phyloP scores from a whole-genome alignment of 2,113 vertebrate species.

The Mesitornis unicolor region DNA sequence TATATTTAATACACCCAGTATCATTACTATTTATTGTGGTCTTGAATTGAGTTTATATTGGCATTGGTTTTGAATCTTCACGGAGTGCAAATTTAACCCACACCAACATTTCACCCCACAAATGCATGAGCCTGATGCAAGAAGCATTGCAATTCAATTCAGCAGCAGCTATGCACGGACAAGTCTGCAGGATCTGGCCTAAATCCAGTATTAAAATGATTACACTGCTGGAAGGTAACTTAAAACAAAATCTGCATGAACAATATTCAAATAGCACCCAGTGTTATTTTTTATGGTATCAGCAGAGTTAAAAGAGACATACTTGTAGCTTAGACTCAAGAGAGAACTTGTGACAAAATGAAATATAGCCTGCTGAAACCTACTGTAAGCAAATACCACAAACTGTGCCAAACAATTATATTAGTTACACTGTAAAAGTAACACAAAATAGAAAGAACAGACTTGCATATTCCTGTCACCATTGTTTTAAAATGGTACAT shows the following conservation, averaged over 20 bases:
- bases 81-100: neutral
- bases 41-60: neutral
- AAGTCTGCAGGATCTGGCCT: neutral
- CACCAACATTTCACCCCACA: neutral
- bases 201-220: neutral
- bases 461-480: neutral
- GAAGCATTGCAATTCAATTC: neutral
- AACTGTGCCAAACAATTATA: constrained; percentile 38
- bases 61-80: neutral
- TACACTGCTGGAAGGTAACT: neutral
- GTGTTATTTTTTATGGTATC: neutral
- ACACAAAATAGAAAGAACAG: neutral
- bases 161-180: neutral
- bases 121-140: neutral
- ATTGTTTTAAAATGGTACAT: neutral
- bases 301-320: constrained; percentile 37
- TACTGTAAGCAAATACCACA: constrained; percentile 59
- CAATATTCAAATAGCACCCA: neutral
- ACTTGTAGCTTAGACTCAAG: neutral
- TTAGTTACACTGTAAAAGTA: constrained; percentile 28
- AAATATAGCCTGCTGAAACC: constrained; percentile 45
- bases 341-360: constrained; percentile 45
- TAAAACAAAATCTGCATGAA: neutral
- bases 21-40: neutral
- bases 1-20: neutral